phyloP scores from a whole-genome alignment of 2,113 vertebrate species.

The pig (Sus scrofa) region DNA sequence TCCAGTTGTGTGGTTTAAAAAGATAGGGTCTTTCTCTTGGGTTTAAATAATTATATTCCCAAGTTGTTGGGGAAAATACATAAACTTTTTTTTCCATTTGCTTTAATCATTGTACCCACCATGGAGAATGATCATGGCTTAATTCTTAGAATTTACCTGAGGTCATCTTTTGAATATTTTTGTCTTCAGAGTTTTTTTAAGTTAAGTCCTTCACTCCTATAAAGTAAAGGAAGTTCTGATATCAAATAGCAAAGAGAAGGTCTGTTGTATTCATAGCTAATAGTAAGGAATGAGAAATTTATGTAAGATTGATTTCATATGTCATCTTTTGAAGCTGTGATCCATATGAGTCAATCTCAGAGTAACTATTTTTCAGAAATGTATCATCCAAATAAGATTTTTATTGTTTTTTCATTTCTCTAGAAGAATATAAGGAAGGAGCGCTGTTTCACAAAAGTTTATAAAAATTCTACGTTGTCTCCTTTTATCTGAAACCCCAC shows the following conservation, averaged over 20 bases:
- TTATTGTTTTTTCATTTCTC: constrained; percentile 15
- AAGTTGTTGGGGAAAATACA: background rate
- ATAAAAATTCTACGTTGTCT: background rate
- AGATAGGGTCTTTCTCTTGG: background rate
- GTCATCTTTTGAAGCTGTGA: background rate
- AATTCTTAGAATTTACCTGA: constrained; percentile 36
- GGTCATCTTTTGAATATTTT: background rate
- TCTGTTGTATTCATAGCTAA: background rate
- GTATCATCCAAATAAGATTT: background rate
- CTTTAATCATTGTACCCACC: constrained; percentile 9
- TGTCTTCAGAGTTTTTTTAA: background rate
- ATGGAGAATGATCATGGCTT: background rate
- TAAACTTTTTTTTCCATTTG: background rate
- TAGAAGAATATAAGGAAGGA: constrained; percentile 5
- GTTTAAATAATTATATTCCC: constrained; percentile 14
- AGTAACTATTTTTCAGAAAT: background rate
- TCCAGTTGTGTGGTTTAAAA: constrained; percentile 25
- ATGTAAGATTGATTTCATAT: background rate
- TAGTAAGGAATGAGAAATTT: constrained; percentile 23
- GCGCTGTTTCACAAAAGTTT: background rate
- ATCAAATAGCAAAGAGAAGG: background rate
- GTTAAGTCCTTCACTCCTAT: background rate
- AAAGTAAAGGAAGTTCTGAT: constrained; percentile 10
- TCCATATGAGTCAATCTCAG: background rate
- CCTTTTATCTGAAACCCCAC: background rate